These are phyloP conservation scores for Solenodon paradoxus DNA, from an alignment of 2,113 vertebrate genomes.

Conservation along the genomic window DNA sequence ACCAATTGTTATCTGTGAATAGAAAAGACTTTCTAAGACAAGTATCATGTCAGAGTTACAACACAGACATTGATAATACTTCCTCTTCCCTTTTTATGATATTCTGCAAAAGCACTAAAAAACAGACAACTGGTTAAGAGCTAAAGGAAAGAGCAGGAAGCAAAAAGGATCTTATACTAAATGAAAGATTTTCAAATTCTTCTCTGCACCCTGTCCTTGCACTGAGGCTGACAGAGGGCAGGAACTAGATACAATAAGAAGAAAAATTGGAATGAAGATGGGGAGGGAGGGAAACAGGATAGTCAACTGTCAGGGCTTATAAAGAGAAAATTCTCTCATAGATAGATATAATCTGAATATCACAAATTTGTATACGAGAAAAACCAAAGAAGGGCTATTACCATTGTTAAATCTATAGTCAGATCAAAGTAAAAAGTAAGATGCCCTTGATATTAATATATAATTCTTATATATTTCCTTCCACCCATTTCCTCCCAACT, in stretches of 20 bases:
- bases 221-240: neutral
- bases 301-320: neutral
- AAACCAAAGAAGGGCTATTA: neutral
- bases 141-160: neutral
- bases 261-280: neutral
- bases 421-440: neutral
- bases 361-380: neutral
- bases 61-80: neutral
- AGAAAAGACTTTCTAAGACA: slow-evolving; percentile 49
- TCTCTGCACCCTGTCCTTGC: neutral
- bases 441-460: neutral
- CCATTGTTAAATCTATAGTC: neutral
- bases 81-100: neutral
- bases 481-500: neutral
- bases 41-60: neutral
- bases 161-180: neutral
- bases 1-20: slow-evolving; percentile 91
- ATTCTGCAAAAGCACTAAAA: neutral
- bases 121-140: neutral
- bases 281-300: neutral
- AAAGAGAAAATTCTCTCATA: neutral
- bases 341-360: neutral
- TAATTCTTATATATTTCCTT: neutral
- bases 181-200: neutral
- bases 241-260: neutral